Conservation (phyloP, 2,113 vertebrate genomes). For the Uropsilus gracilis region DNA sequence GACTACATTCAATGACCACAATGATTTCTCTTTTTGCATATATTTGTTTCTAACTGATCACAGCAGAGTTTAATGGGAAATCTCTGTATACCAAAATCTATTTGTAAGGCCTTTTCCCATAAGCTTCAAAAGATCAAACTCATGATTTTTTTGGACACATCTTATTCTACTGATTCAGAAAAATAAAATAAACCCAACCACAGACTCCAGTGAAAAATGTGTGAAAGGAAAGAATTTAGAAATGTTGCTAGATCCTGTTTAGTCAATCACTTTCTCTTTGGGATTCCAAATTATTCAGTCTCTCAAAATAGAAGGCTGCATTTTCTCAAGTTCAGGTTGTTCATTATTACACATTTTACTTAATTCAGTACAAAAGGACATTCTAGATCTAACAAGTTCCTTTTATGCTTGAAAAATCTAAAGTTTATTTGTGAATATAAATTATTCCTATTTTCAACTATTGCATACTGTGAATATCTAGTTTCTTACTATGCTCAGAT, state of each 20-base stretch:
- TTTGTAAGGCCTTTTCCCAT: not conserved
- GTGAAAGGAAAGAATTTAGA: not conserved
- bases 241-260: not conserved
- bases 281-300: not conserved
- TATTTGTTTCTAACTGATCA: not conserved
- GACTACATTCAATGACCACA: not conserved
- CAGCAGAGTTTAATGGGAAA: not conserved
- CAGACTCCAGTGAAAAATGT: not conserved
- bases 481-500: not conserved
- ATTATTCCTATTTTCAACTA: not conserved
- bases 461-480: not conserved
- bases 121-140: not conserved
- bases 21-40: not conserved
- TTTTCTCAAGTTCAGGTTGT: not conserved
- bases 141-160: not conserved
- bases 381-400: not conserved
- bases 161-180: not conserved
- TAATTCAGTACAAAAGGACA: not conserved
- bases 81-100: not conserved
- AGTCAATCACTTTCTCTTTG: not conserved
- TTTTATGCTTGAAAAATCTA: not conserved
- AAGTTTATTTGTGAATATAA: conserved; percentile 30
- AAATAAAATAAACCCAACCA: not conserved
- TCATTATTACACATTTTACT: not conserved
- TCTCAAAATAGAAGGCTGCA: not conserved